phyloP scores from a whole-genome alignment of 2,797 vertebrate genomes.

The Anableps anableps region DNA sequence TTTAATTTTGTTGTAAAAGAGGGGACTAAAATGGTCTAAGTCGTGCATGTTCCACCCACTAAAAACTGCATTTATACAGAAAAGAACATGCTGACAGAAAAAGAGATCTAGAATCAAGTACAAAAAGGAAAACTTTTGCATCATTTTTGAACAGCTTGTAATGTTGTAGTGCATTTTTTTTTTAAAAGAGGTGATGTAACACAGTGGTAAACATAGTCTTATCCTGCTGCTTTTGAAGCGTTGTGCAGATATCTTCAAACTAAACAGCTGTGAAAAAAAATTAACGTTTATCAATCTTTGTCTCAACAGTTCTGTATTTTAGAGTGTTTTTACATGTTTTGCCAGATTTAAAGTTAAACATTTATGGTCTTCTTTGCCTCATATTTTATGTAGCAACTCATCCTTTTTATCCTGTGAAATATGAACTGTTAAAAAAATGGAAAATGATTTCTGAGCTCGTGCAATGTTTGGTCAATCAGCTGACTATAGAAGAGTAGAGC shows the following conservation, averaged over 20 bases:
- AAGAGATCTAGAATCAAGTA: not conserved
- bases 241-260: not conserved
- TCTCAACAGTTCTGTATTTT: not conserved
- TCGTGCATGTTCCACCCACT: not conserved
- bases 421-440: not conserved
- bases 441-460: not conserved
- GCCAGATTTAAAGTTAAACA: not conserved
- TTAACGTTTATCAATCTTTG: not conserved
- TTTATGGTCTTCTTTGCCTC: not conserved
- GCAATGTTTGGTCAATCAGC: not conserved
- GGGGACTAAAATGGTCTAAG: not conserved
- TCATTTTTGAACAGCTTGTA: not conserved
- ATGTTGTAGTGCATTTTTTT: too few relatives aligned
- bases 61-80: not conserved
- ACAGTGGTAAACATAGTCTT: not conserved
- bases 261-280: not conserved
- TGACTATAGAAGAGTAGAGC: too few relatives aligned
- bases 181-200: not conserved
- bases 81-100: not conserved
- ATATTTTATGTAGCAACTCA: not conserved
- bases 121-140: not conserved
- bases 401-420: not conserved
- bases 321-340: not conserved
- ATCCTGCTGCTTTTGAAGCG: not conserved
- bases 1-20: not conserved